A percentile compares a stretch with the other conserved stretches of the same genome.
Evolutionary conservation across 2,888 invertebrate genomes (phyloP).

Genomic region (Synanthedon vespiformis): DNA sequence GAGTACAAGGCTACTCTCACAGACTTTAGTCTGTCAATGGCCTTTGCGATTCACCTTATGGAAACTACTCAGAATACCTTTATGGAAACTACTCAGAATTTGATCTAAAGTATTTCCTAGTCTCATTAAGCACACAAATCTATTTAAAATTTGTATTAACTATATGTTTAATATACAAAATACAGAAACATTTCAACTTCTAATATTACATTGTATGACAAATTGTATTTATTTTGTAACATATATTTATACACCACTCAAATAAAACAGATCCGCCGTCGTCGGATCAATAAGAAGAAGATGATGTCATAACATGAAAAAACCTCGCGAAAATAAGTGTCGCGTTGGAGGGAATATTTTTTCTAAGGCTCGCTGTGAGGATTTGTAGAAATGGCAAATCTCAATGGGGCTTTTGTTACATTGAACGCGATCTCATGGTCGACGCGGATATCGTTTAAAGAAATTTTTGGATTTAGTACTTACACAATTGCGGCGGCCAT

Average conservation of each 20-base stretch:
- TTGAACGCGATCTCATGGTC: neutral
- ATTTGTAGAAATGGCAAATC: neutral
- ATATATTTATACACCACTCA: neutral
- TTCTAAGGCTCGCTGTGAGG: neutral
- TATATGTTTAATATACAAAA: too few species aligned
- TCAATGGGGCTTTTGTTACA: neutral
- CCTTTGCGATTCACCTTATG: too few species aligned
- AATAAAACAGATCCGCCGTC: neutral
- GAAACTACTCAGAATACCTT: too few species aligned
- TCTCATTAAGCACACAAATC: too few species aligned
- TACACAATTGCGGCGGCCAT: too few species aligned
- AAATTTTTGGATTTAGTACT: neutral
- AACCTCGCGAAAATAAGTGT: neutral
- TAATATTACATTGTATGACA: too few species aligned
- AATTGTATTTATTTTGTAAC: neutral
- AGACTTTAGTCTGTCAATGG: too few species aligned
- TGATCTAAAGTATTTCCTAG: too few species aligned
- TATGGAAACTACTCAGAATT: too few species aligned
- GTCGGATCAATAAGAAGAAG: constrained; percentile 3
- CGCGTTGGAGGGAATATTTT: constrained; percentile 1
- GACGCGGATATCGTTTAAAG: neutral
- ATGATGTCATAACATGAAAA: constrained; percentile 2
- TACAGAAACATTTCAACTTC: too few species aligned
- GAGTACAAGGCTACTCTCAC: too few species aligned
- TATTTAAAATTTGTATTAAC: too few species aligned